Evolutionary conservation across 2,113 vertebrate species (phyloP), one percentile per base, ranked within the genome.

Genomic region (Malurus alboscapulatus): DNA sequence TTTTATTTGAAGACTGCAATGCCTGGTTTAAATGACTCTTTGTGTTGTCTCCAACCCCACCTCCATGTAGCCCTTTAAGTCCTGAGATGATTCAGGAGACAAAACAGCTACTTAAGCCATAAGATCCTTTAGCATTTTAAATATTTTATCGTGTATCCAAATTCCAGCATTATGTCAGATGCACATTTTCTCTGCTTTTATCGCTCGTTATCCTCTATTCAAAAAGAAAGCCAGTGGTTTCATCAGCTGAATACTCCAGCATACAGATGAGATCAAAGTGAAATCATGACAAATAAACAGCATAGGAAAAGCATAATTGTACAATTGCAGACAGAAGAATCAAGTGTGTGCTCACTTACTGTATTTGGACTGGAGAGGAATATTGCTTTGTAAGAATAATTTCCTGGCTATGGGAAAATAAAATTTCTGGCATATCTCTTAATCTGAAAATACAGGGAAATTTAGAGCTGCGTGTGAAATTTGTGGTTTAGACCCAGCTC

Each of bases 331-430:
- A 58, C 24, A 40, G 83, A 65, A 92, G 30, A 77, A 62, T 89
- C 65, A 84, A 81, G 21, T 0, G 0, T 88, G 29, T 86, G 25
- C 40, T 80, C 7, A 3, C 61, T 86, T 82, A 51, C 32, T 91
- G n/a, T 86, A 58, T 88, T 94, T 87, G 62, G 66, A 66, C 78
- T 68, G 63, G 55, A 77, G 65, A 55, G 50, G 76, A 58, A 50
- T 79, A 65, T 50, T 85, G 36, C 72, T 92, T 93, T 85, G 20
- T 82, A 76, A 68, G 71, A 93, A 76, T 65, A 76, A 80, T 88
- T 93, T 85, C 18, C 42, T 5, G 7, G 32, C 32, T 79, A 54
- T 1, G 3, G 47, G 26, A 87, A 95, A 90, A 87, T 32, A 90
- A 68, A 61, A 83, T 76, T 85, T 82, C 24, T 88, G 42, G 24